Evolutionary conservation across 2,888 invertebrate genomes (phyloP), one percentile per base, ranked within the genome.

Genomic region (Tiphia femorata): DNA sequence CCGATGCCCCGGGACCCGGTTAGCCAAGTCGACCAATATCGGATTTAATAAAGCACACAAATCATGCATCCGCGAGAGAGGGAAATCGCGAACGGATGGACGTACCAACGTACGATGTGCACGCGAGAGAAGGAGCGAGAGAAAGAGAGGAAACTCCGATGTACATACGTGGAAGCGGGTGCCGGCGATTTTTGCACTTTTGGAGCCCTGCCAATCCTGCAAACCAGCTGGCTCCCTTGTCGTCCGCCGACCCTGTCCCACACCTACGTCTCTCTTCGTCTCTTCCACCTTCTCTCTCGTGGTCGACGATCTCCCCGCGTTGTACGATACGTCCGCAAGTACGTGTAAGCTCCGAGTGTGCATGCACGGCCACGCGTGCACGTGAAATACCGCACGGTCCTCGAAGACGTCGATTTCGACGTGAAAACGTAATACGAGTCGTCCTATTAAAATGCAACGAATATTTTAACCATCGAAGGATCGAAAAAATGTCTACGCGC

Each of bases 11-110:
- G 46, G 46, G 48, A n/a, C n/a, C 46, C 54, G 50, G 62, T 69
- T 69, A 65, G 61, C 59, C 64, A 60, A 63, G 54, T 68, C 64
- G 62, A 72, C 68, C 73, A 65, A 74, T 74, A 74, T 70, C 68
- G 63, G 71, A 77, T 78, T 79, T 77, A 76, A 78, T 79, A 77
- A 75, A 76, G 70, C 71, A 68, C 72, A 71, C 73, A 70, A 73
- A 76, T 75, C 74, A 73, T 76, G 77, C 64, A 72, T 70, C 66
- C 64, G 64, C 30, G 49, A 33, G 42, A 21, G 59, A 56, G 64
- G 56, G 47, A 16, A 35, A 27, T 17, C 30, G 41, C 12, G 41
- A 33, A n/a, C 42, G 35, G 46, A 40, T 44, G 51, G 12, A 41
- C 43, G 19, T 16, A 37, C 37, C 19, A 2, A 17, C 37, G 16